Evolutionary conservation across 2,113 vertebrate genomes (phyloP).

Genomic region (Solea solea): DNA sequence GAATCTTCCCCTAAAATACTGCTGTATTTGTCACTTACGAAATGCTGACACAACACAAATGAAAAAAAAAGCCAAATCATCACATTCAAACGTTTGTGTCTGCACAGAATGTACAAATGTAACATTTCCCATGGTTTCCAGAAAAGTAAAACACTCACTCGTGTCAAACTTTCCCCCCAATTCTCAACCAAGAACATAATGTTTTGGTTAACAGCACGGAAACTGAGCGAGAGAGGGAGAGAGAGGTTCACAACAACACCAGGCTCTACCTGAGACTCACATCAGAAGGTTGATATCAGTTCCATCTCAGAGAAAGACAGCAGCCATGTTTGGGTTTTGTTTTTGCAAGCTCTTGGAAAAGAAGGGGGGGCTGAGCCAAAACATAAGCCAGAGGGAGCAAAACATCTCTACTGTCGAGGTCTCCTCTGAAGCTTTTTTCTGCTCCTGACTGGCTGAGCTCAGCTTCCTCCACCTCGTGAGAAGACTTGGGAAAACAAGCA

Average conservation of each 20-base stretch:
- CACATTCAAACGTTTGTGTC: no score
- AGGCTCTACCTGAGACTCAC: not conserved
- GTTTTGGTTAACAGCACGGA: no score
- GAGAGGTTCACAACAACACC: not conserved
- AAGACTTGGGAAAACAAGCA: constrained; percentile 73
- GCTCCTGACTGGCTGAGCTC: constrained; percentile 65
- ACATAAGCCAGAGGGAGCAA: constrained; percentile 62
- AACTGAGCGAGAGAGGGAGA: not conserved
- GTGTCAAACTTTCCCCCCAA: no score
- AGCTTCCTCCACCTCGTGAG: constrained; percentile 68
- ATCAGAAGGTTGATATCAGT: constrained; percentile 10
- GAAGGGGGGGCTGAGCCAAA: constrained; percentile 57
- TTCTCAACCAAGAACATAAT: no score
- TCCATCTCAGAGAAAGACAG: constrained; percentile 28
- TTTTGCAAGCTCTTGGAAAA: constrained; percentile 60
- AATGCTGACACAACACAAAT: no score
- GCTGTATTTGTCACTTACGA: no score
- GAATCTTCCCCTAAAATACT: no score
- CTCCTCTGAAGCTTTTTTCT: constrained; percentile 41
- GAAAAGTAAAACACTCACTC: no score
- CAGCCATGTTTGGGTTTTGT: constrained; percentile 45
- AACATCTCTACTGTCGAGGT: constrained; percentile 49
- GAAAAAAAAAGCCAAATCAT: no score
- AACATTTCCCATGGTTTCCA: no score
- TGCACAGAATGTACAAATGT: no score